Base-by-base conservation (phyloP, 1,140 invertebrate genomes). In the Agraylea sexmaculata region DNA sequence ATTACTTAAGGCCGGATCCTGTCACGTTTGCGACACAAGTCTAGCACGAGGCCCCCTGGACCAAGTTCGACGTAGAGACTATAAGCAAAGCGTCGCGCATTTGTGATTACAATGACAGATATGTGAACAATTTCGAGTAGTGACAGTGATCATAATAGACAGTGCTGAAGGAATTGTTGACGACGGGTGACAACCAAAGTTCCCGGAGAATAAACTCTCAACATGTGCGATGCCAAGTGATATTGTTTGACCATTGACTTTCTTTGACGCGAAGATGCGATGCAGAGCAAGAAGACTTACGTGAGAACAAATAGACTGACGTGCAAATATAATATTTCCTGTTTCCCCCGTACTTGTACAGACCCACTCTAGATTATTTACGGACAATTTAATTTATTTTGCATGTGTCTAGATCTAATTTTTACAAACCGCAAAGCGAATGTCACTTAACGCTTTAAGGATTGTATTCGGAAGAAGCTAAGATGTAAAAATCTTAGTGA, bases 1-100 rank as follows among this genome's bases (percentile, higher is more conserved):
- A 67, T 45, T 66, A 63, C 58, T 52, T 66, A 53, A 63, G 63
- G 58, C 64, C 64, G 43, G 48, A 50, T 23, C 41, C 48, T 11
- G 42, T 37, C 12, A 66, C 64, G 53, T 68, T 66, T 52, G 65
- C 65, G 38, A 68, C 65, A 50, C 63, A 66, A 62, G 65, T 68
- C 57, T 68, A 68, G 65, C 64, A 56, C 41, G 43, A 40, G 36
- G 45, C 49, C 50, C 50, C 56, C 49, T 53, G 53, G 50, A 57
- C 53, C 46, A 43, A 39, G 42, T 51, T 53, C 58, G 59, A 57
- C 45, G 25, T 36, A 39, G 23, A 21, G 45, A 31, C 22, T 17
- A 40, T 41, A 19, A 15, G 28, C 40, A 34, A 32, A 34, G 40
- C n/a, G 40, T 35, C 33, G 40, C 32, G 22, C 37, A n/a, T n/a